A percentile compares a stretch with the other conserved stretches of the same genome.
Conservation (phyloP, 1,140 invertebrate species). For the Onthophagus taurus region DNA sequence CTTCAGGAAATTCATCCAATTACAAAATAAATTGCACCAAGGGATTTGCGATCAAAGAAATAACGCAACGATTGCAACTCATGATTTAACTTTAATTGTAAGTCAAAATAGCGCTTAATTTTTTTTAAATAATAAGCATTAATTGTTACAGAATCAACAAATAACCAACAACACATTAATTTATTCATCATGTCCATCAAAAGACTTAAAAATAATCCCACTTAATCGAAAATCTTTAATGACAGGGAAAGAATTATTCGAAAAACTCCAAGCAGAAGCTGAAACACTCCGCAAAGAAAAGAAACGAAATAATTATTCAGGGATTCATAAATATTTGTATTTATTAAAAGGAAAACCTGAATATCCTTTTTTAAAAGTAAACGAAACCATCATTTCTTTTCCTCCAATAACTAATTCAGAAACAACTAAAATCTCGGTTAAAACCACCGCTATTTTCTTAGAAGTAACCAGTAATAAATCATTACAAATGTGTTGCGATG, state of each 20-base stretch:
- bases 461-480: constrained; percentile 68
- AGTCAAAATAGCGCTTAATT: no score
- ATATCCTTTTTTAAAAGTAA: constrained; percentile 57
- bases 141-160: constrained; percentile 4
- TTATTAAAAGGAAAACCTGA: constrained; percentile 61
- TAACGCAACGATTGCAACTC: constrained; percentile 70
- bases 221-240: constrained; percentile 49
- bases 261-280: constrained; percentile 61
- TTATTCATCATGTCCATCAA: constrained; percentile 56
- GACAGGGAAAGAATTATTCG: constrained; percentile 55
- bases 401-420: constrained; percentile 78
- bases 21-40: constrained; percentile 75
- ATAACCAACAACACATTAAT: constrained; percentile 38
- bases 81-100: constrained; percentile 63
- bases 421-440: constrained; percentile 58
- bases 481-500: constrained; percentile 55
- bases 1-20: constrained; percentile 70
- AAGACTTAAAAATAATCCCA: constrained; percentile 53
- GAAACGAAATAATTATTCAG: constrained; percentile 68
- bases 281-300: constrained; percentile 66
- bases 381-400: constrained; percentile 62
- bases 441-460: constrained; percentile 58
- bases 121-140: no score
- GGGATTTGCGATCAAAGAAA: constrained; percentile 67
- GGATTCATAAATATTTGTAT: constrained; percentile 73